Evolutionary conservation across 2,113 vertebrate species (phyloP), one percentile per base, ranked within the genome.

Genomic region (Chinchilla lanigera): DNA sequence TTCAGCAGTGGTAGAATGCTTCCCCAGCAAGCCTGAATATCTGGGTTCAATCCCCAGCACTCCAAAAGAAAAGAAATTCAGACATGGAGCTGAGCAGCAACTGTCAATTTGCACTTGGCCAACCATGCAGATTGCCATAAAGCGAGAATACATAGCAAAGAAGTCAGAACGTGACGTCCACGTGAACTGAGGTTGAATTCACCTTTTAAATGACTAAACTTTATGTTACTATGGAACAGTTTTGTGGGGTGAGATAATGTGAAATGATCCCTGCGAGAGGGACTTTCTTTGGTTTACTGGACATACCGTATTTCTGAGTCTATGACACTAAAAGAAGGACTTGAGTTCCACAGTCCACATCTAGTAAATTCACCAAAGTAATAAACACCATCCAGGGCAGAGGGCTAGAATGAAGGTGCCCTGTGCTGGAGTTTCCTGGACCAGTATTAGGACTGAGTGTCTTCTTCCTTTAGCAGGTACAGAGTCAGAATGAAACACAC

Each of bases 311-410:
- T 69, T 60, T 91, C 78, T 92, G 26, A 82, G 38, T 16, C 44
- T 38, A 9, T 86, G 77, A 88, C 8, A 73, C 16, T 10, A 52
- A 92, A 86, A 50, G 44, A 93, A 94, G 71, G 44, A 5, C 13
- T 38, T 80, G n/a, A 22, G 30, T 67, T 19, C 19, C 14, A 81
- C 50, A 96, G n/a, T 24, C 9, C 9, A 14, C 22, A 50, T 30
- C 2, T 33, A 94, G 44, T 13, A 94, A 96, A 56, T 82, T 80
- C 19, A 69, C 41, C 78, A 93, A 95, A 95, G 56, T 61, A 97
- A 71, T 78, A 50, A 85, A 93, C 88, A 85, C 10, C 30, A 63
- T 20, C 30, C 83, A 0, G 24, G 41, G 22, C 41, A 77, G 41
- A 26, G 2, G 12, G 4, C 12, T 20, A 13, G 16, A 16, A 44